Conservation (phyloP, 2,113 vertebrate species). For the Pitta sordida region DNA sequence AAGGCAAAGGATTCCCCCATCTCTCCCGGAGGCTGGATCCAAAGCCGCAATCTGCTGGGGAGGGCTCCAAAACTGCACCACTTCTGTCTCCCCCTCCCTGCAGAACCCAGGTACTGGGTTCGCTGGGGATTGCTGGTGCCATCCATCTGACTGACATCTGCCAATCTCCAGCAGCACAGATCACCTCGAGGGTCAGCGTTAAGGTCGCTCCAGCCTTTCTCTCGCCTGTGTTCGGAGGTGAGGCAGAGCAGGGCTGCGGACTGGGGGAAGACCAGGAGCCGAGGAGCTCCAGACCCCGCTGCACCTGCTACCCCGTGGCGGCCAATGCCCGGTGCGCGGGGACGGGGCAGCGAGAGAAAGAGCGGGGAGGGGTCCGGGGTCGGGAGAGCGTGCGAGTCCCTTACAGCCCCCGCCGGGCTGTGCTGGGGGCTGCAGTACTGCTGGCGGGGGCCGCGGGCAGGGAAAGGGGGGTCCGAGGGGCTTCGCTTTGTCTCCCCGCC, state of each 20-base stretch:
- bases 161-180: not conserved
- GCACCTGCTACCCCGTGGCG: not conserved
- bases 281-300: not conserved
- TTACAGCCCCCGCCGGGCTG: not conserved
- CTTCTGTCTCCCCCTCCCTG: not conserved
- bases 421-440: not conserved
- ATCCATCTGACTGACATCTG: not conserved
- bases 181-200: not conserved
- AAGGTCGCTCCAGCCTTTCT: not conserved
- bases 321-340: not conserved
- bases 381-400: not conserved
- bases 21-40: not conserved
- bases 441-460: not conserved
- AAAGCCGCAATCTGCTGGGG: not conserved
- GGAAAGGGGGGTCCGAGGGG: not conserved
- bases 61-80: accelerated
- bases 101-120: not conserved
- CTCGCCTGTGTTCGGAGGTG: not conserved
- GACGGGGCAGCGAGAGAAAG: not conserved
- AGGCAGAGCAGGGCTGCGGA: not conserved
- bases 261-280: not conserved
- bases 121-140: not conserved
- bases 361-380: not conserved
- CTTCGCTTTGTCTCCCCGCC: not conserved
- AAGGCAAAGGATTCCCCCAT: not conserved